Conservation (phyloP, 2,113 vertebrate genomes). For the Nycticryphes semicollaris region DNA sequence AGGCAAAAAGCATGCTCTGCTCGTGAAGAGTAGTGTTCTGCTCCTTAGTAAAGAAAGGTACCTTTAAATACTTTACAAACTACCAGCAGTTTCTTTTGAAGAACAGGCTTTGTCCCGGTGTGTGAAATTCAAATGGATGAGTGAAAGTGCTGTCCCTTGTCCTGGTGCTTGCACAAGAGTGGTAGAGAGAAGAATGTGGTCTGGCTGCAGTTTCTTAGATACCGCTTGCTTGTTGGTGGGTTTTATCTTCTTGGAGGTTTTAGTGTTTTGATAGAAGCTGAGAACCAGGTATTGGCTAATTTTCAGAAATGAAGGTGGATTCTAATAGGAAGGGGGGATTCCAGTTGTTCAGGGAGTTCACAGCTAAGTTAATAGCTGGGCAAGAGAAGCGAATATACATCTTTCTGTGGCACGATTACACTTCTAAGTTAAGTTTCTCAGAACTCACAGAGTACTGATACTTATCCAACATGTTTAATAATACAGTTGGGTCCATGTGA, state of each 20-base stretch:
- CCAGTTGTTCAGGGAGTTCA: not conserved
- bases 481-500: not conserved
- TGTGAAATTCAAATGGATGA: not conserved
- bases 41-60: not conserved
- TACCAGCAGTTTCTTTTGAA: not conserved
- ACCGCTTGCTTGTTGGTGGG: not conserved
- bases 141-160: not conserved
- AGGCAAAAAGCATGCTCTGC: not conserved
- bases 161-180: not conserved
- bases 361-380: not conserved
- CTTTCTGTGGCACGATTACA: not conserved
- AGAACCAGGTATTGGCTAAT: not conserved
- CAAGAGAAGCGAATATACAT: not conserved
- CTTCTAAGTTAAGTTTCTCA: not conserved
- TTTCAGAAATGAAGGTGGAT: not conserved
- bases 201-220: not conserved
- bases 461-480: not conserved
- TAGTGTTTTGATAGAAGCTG: not conserved
- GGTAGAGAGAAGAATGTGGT: accelerated
- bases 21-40: no score
- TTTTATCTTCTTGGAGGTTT: not conserved
- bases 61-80: not conserved
- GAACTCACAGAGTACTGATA: not conserved
- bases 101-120: not conserved
- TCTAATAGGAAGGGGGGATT: not conserved